phyloP scores from a whole-genome alignment of 2,888 invertebrate genomes.

The Ctenicera cuprea region DNA sequence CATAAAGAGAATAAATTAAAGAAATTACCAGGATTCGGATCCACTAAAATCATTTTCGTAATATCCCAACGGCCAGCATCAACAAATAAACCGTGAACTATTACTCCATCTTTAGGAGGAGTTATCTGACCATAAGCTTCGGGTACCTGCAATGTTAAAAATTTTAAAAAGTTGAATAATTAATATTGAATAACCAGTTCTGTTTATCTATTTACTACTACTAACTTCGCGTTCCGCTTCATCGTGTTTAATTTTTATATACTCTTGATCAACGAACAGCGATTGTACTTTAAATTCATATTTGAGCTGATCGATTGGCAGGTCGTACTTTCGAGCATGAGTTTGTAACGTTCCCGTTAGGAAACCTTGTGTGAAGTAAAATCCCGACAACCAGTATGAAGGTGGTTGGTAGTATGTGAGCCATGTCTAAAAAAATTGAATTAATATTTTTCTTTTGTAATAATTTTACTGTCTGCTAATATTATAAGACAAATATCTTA shows the following conservation, averaged over 20 bases:
- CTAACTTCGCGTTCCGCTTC: slow-evolving; percentile 65
- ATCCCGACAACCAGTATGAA: slow-evolving; percentile 94
- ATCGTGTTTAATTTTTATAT: slow-evolving; percentile 75
- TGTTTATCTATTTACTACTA: too few relatives aligned
- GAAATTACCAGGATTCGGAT: slow-evolving; percentile 81
- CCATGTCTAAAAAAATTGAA: slow-evolving; percentile 77
- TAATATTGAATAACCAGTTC: too few relatives aligned
- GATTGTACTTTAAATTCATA: slow-evolving; percentile 85
- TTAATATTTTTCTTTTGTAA: background rate
- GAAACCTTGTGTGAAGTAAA: slow-evolving; percentile 96
- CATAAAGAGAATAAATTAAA: too few relatives aligned
- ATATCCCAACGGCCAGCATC: slow-evolving; percentile 93
- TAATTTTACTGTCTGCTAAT: too few relatives aligned
- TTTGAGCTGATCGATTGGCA: slow-evolving; percentile 90
- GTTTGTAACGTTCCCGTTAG: slow-evolving; percentile 93
- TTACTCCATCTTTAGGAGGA: slow-evolving; percentile 80
- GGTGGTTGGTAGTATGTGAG: slow-evolving; percentile 81
- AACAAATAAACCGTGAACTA: slow-evolving; percentile 87
- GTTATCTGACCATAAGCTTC: slow-evolving; percentile 75
- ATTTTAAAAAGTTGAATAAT: too few relatives aligned
- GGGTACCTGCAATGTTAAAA: slow-evolving; percentile 63
- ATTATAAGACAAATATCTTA: slow-evolving; percentile 67
- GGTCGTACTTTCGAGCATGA: slow-evolving; percentile 87
- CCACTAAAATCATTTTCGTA: slow-evolving; percentile 79
- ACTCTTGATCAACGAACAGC: slow-evolving; percentile 79